Evolutionary conservation across 2,888 invertebrate species (phyloP).

Genomic region (Tineola bisselliella): DNA sequence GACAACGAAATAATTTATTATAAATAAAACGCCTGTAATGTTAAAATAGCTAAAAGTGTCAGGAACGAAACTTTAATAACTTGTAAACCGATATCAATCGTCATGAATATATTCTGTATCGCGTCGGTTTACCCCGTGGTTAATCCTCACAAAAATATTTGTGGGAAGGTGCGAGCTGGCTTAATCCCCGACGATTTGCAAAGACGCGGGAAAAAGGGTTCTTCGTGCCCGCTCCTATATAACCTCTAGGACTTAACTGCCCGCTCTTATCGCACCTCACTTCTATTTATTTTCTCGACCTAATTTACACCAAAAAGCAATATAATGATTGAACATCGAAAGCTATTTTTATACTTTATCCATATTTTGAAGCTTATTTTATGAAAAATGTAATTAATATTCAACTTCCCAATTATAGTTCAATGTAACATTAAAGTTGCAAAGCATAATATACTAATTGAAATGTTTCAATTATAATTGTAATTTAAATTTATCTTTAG

Average conservation of each 20-base stretch:
- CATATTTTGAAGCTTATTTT: no score
- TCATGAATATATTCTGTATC: constrained; percentile 19
- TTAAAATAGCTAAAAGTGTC: neutral
- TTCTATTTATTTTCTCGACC: constrained; percentile 42
- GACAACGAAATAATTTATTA: neutral
- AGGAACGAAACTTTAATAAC: constrained; percentile 1
- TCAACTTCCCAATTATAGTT: no score
- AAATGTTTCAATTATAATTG: no score
- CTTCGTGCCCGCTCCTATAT: constrained; percentile 24
- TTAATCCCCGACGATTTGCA: constrained; percentile 63
- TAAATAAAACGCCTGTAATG: neutral
- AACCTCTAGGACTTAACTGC: constrained; percentile 37
- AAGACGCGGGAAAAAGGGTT: constrained; percentile 55
- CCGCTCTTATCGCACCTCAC: constrained; percentile 42
- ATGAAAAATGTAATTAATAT: no score
- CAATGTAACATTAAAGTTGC: no score
- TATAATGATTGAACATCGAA: neutral
- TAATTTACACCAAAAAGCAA: neutral
- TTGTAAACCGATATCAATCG: constrained; percentile 11
- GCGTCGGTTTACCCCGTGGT: constrained; percentile 41
- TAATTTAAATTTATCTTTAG: no score
- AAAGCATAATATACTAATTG: no score
- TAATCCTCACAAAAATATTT: constrained; percentile 57
- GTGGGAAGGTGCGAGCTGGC: constrained; percentile 56
- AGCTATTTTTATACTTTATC: neutral